Percentiles rank a stretch among this genome's conserved stretches.
phyloP scores from a whole-genome alignment of 1,140 invertebrate genomes.

The Glossosoma conforme region DNA sequence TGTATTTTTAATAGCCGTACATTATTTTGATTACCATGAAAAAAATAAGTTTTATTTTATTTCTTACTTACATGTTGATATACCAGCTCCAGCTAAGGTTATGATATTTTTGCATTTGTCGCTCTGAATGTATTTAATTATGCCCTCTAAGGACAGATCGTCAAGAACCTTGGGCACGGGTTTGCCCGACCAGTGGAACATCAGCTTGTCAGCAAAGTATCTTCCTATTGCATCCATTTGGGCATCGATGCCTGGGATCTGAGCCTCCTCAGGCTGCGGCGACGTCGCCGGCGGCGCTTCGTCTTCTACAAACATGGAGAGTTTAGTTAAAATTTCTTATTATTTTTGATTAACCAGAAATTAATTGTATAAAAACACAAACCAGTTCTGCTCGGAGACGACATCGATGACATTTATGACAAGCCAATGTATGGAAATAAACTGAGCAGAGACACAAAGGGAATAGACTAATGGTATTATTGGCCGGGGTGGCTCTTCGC shows the following conservation, averaged over 20 bases:
- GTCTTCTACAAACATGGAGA: slow-evolving; percentile 8
- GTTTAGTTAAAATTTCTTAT: neutral
- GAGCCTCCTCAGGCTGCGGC: slow-evolving; percentile 8
- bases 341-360: neutral
- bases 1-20: too few relatives aligned
- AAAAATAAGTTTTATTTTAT: slow-evolving; percentile 13
- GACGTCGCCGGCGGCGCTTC: slow-evolving; percentile 8
- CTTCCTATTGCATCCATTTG: slow-evolving; percentile 44
- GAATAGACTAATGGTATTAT: too few relatives aligned
- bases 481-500: too few relatives aligned
- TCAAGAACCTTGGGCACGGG: slow-evolving; percentile 43
- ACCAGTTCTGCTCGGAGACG: slow-evolving; percentile 14
- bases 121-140: slow-evolving; percentile 53
- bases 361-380: slow-evolving; percentile 11
- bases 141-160: slow-evolving; percentile 43
- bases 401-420: slow-evolving; percentile 22
- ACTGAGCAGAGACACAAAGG: too few relatives aligned
- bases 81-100: slow-evolving; percentile 90
- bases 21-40: slow-evolving; percentile 4
- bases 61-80: slow-evolving; percentile 88
- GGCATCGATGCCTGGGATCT: slow-evolving; percentile 34
- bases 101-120: slow-evolving; percentile 81
- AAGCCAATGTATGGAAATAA: slow-evolving; percentile 15
- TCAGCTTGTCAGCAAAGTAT: slow-evolving; percentile 46
- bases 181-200: slow-evolving; percentile 37